Conservation (phyloP, 2,797 vertebrate species). For the Antrozous pallidus region DNA sequence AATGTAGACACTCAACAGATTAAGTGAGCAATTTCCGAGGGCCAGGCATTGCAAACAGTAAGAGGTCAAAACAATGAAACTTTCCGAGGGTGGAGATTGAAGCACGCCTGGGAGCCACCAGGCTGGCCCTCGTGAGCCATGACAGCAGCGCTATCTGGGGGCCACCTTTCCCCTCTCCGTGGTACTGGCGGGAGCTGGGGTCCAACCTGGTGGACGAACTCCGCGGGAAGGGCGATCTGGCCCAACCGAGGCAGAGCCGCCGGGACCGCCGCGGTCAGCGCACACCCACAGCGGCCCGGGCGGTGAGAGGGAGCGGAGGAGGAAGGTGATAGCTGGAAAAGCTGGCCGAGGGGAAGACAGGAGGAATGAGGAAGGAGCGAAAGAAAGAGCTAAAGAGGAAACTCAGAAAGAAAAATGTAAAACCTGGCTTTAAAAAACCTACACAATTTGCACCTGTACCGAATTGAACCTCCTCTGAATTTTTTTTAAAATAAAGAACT, state of each 20-base stretch:
- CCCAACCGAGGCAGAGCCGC: neutral
- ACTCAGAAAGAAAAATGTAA: neutral
- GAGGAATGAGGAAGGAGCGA: neutral
- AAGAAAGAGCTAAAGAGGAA: neutral
- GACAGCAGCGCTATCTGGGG: neutral
- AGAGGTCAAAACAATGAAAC: neutral
- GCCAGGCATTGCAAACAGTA: neutral
- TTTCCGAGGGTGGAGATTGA: too few relatives aligned
- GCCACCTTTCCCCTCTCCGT: neutral
- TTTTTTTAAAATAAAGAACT: conserved; percentile 17
- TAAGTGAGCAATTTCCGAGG: neutral
- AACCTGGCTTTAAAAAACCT: neutral
- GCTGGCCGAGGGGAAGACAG: neutral
- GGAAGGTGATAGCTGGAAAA: neutral
- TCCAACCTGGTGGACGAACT: neutral
- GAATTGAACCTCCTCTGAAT: neutral
- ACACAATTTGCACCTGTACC: neutral
- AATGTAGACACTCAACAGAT: neutral
- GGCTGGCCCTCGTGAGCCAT: neutral
- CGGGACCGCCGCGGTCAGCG: neutral
- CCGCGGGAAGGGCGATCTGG: neutral
- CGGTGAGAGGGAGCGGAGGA: neutral
- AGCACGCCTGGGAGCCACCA: neutral
- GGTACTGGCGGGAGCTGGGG: neutral
- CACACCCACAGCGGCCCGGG: neutral